Evolutionary conservation across 2,797 vertebrate species (phyloP).

Genomic region (Discoglossus pictus): DNA sequence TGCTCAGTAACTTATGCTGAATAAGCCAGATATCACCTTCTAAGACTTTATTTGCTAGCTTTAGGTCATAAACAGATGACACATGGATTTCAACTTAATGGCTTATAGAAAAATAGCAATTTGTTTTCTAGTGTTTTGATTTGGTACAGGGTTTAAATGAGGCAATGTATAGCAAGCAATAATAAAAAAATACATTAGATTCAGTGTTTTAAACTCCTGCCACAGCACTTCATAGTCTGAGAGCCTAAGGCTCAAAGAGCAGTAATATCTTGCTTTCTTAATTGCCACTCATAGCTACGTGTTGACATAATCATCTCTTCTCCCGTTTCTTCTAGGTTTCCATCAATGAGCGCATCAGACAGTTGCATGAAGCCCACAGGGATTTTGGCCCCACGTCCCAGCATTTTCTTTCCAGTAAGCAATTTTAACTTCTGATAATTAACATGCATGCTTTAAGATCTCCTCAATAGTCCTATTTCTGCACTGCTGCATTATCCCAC

Average conservation of each 20-base stretch:
- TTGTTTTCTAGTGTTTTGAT: slow-evolving; percentile 44
- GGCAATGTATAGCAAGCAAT: slow-evolving; percentile 36
- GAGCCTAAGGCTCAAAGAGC: slow-evolving; percentile 39
- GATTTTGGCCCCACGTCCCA: slow-evolving; percentile 86
- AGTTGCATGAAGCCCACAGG: slow-evolving; percentile 88
- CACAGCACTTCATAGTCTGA: slow-evolving; percentile 39
- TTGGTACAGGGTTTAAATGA: slow-evolving; percentile 29
- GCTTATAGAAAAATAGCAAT: slow-evolving; percentile 27
- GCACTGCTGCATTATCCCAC: neutral
- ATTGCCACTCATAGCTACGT: slow-evolving; percentile 41
- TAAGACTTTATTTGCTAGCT: slow-evolving; percentile 22
- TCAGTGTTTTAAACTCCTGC: slow-evolving; percentile 39
- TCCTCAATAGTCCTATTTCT: slow-evolving; percentile 16
- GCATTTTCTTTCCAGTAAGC: slow-evolving; percentile 87
- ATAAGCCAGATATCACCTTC: slow-evolving; percentile 38
- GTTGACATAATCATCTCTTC: slow-evolving; percentile 48
- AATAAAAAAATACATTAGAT: slow-evolving; percentile 31
- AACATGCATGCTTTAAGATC: slow-evolving; percentile 42
- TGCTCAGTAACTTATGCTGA: slow-evolving; percentile 10
- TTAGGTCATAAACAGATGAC: slow-evolving; percentile 41
- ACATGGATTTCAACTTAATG: slow-evolving; percentile 45
- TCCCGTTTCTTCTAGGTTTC: slow-evolving; percentile 75
- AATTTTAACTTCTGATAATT: slow-evolving; percentile 51
- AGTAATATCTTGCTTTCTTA: slow-evolving; percentile 48
- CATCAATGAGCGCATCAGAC: slow-evolving; percentile 86